These are phyloP conservation scores for Cossypha caffra DNA, from an alignment of 2,797 vertebrate species.

Conservation along the genomic window DNA sequence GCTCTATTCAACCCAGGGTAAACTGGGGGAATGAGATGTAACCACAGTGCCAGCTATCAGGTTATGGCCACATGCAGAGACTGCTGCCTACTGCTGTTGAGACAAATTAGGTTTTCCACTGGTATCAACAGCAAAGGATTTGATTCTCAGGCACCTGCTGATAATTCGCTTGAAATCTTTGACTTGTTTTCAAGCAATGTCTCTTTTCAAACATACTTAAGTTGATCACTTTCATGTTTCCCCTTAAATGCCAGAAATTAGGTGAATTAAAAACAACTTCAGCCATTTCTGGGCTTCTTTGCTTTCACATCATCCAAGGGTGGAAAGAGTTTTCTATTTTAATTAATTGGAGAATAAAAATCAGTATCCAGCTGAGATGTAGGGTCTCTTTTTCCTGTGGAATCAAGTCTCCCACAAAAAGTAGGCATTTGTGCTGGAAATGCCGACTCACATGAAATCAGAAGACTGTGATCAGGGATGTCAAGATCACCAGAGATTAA, in stretches of 20 bases:
- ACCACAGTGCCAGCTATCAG: not conserved
- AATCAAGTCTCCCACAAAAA: not conserved
- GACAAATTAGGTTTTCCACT: not conserved
- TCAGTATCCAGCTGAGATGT: not conserved
- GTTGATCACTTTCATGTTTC: not conserved
- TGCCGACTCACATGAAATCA: not conserved
- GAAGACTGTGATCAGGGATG: not conserved
- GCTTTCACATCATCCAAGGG: not conserved
- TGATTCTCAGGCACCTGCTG: not conserved
- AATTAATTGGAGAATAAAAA: not conserved
- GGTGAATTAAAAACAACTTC: not conserved
- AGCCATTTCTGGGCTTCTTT: not conserved
- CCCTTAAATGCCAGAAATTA: not conserved
- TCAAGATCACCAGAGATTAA: slow-evolving; percentile 7
- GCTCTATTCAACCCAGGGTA: not conserved
- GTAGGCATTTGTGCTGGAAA: not conserved
- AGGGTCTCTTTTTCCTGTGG: not conserved
- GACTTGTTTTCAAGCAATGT: not conserved
- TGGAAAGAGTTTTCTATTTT: not conserved
- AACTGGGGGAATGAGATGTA: not conserved
- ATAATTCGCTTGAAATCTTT: not conserved
- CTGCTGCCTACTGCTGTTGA: not conserved
- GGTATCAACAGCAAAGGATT: not conserved
- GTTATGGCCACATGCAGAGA: not conserved
- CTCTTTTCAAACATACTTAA: not conserved